Conservation (phyloP, 2,113 vertebrate species). For the Zosterops pallidus region DNA sequence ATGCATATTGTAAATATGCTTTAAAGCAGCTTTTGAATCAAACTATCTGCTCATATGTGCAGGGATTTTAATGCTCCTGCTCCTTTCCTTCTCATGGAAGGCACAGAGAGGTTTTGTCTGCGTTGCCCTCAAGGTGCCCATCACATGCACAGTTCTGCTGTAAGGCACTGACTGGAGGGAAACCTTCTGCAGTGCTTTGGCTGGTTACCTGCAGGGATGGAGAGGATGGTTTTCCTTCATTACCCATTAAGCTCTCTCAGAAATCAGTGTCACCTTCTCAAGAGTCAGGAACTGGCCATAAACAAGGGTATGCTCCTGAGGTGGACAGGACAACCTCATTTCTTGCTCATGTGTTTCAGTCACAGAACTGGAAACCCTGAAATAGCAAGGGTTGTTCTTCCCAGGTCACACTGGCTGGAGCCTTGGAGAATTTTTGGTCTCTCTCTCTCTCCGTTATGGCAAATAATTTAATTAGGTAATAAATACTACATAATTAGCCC, state of each 20-base stretch:
- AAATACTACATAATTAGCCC: not conserved
- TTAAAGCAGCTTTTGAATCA: not conserved
- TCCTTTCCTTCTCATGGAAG: not conserved
- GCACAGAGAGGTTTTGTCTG: not conserved
- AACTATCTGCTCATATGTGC: not conserved
- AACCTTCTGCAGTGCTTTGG: not conserved
- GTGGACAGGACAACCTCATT: not conserved
- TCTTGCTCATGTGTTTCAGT: not conserved
- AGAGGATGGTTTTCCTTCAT: not conserved
- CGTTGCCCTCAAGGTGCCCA: not conserved
- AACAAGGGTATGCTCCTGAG: fast-evolving
- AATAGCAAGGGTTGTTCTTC: not conserved
- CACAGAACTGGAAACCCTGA: not conserved
- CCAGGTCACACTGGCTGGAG: not conserved
- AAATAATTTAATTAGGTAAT: not conserved
- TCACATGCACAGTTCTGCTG: not conserved
- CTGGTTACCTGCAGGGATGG: not conserved
- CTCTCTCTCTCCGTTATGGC: not conserved
- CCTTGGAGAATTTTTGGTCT: not conserved
- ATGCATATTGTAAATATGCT: not conserved
- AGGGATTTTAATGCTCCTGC: not conserved
- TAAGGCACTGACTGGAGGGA: not conserved
- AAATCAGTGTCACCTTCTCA: not conserved
- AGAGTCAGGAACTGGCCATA: not conserved
- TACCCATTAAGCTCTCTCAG: fast-evolving